Evolutionary conservation across 2,888 invertebrate species (phyloP), one percentile per base, ranked within the genome.

Genomic region (Pyrocoelia pectoralis): DNA sequence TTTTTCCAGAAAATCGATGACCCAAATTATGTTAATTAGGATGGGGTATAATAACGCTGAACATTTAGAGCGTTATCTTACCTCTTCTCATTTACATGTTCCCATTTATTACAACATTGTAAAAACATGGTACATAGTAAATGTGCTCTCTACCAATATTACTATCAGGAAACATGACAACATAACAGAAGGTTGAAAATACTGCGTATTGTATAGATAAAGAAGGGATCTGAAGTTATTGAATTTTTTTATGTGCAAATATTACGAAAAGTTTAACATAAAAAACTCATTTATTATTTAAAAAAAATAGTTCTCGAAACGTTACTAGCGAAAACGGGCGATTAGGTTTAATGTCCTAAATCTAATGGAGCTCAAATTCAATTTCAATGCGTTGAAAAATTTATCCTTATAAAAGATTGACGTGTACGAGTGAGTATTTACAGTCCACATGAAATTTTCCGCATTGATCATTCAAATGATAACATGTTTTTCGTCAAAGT

Each of bases 21-120:
- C 9, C n/a, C 33, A 33, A 33, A 33, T 33, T 33, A 33, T 33
- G 33, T 33, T 33, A 33, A 33, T 33, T 33, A 33, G 33, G 8
- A 33, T n/a, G 33, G 2, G n/a, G n/a, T n/a, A n/a, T 33, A 33
- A 33, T n/a, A 10, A n/a, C 33, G n/a, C 10, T n/a, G 33, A 6
- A 33, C n/a, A 33, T 33, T 33, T 33, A 3, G 24, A 33, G n/a
- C 33, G 9, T n/a, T 33, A 33, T 33, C 33, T 33, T 33, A 33
- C 33, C 33, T 33, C n/a, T 8, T 33, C 33, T 33, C 33, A 33
- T 33, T 33, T 33, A 8, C 33, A 33, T 33, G 33, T 33, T 33
- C 33, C 33, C 33, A 33, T 33, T 33, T 33, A 33, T 33, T 33
- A 33, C 33, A n/a, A 33, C 33, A 33, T 33, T 33, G 33, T 33